phyloP scores from a whole-genome alignment of 2,113 vertebrate species.

The Myiopsitta monachus region DNA sequence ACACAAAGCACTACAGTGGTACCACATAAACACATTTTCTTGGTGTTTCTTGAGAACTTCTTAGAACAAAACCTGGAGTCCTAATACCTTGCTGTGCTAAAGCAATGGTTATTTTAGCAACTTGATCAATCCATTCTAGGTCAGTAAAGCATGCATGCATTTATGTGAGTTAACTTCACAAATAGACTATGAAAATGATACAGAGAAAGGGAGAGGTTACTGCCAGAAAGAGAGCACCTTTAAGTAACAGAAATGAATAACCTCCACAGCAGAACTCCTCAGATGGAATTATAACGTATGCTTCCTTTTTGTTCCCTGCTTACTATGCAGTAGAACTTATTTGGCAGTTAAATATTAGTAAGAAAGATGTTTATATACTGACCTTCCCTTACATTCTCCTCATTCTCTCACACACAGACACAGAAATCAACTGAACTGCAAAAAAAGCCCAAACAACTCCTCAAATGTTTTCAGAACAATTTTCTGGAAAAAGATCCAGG shows the following conservation, averaged over 20 bases:
- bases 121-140: background rate
- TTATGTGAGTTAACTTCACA: background rate
- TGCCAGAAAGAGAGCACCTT: background rate
- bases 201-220: background rate
- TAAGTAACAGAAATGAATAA: background rate
- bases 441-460: background rate
- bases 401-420: background rate
- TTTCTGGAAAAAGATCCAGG: background rate
- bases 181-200: background rate
- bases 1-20: background rate
- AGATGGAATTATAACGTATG: background rate
- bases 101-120: background rate
- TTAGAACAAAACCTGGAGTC: background rate
- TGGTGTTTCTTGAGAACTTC: background rate
- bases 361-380: background rate
- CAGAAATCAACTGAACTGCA: background rate
- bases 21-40: background rate
- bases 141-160: background rate
- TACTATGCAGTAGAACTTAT: background rate
- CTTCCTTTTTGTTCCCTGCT: background rate
- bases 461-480: background rate
- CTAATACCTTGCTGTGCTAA: background rate
- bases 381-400: background rate
- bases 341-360: background rate
- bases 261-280: background rate